Conservation (phyloP, 92 coral and sea anemone species). For the Metridium senile region DNA sequence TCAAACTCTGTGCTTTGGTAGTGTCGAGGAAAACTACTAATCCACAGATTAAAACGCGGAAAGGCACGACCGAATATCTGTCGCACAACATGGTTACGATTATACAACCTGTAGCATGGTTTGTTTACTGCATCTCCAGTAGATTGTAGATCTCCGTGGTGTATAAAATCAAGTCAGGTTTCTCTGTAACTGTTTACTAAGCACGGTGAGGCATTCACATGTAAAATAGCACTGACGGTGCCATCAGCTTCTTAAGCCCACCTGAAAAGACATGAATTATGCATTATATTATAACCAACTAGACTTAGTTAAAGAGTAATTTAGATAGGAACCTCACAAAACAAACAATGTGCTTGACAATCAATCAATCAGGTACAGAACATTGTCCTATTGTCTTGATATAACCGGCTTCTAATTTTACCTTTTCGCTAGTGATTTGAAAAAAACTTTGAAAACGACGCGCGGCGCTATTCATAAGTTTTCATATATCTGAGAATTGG, state of each 20-base stretch:
- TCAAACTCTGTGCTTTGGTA: slow-evolving; percentile 4
- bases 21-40: not conserved
- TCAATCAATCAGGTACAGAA: slow-evolving; percentile 5
- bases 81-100: not conserved
- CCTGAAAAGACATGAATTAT: slow-evolving; percentile 29
- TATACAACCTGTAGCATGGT: not conserved
- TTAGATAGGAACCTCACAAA: slow-evolving; percentile 6
- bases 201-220: slow-evolving; percentile 18
- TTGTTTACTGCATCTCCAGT: too few relatives aligned
- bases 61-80: not conserved
- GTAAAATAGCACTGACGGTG: slow-evolving; percentile 11
- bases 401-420: not conserved
- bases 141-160: not conserved
- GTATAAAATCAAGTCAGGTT: not conserved
- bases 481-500: not conserved
- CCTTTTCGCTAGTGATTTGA: too few relatives aligned
- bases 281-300: slow-evolving; percentile 18
- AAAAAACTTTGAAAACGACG: too few relatives aligned
- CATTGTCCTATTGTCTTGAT: not conserved
- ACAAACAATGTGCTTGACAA: slow-evolving; percentile 1
- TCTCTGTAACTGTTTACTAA: slow-evolving; percentile 32
- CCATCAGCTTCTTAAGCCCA: slow-evolving; percentile 4
- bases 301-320: slow-evolving; percentile 23
- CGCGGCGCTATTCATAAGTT: too few relatives aligned
- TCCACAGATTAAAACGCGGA: not conserved